Conservation (phyloP, 2,797 vertebrate genomes). For the Limosa lapponica region DNA sequence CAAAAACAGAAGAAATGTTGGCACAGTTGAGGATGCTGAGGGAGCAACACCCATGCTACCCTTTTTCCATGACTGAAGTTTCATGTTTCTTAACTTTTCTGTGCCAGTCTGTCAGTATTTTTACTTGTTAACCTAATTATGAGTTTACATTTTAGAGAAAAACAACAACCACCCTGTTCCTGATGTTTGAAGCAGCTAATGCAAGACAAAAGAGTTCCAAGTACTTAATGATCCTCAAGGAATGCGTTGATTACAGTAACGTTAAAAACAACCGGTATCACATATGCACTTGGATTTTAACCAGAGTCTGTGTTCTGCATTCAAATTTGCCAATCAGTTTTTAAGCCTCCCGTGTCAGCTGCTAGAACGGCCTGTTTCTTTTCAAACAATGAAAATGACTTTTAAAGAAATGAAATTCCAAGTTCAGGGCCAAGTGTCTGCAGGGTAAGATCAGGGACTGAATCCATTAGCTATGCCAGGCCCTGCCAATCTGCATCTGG, state of each 20-base stretch:
- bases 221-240: background rate
- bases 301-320: background rate
- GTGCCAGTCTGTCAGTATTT: background rate
- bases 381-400: background rate
- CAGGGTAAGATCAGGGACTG: background rate
- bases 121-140: background rate
- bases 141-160: background rate
- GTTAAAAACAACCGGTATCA: background rate
- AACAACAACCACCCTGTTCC: background rate
- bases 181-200: background rate
- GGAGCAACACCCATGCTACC: background rate
- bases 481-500: background rate
- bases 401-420: background rate
- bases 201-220: slow-evolving; percentile 9
- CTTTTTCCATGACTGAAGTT: background rate
- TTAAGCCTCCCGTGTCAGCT: background rate
- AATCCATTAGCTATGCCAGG: background rate
- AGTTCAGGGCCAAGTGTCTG: background rate
- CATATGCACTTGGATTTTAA: slow-evolving; percentile 2
- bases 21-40: background rate
- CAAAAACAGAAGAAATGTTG: background rate
- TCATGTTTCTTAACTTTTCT: background rate
- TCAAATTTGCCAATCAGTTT: background rate
- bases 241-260: background rate
- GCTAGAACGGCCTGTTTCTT: background rate